phyloP scores from a whole-genome alignment of 2,113 vertebrate genomes.

The Onychorhynchus coronatus region DNA sequence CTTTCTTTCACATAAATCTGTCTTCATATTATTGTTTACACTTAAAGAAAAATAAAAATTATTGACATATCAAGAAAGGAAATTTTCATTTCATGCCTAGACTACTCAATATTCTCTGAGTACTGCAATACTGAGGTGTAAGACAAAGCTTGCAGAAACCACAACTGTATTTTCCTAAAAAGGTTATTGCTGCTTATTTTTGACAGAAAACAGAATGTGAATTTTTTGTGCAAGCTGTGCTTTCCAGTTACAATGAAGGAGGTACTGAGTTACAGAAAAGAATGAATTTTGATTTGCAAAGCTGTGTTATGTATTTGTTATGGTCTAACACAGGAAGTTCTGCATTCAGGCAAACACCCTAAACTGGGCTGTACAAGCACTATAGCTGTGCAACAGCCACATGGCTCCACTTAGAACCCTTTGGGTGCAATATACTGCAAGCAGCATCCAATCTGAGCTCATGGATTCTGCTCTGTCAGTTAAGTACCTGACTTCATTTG shows the following conservation, averaged over 20 bases:
- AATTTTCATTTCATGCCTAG: neutral
- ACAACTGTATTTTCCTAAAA: neutral
- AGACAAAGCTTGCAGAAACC: neutral
- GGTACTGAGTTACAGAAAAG: neutral
- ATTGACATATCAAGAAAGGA: neutral
- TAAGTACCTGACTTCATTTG: neutral
- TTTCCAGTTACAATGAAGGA: neutral
- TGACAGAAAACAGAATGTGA: neutral
- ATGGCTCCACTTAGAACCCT: neutral
- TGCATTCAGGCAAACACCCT: neutral
- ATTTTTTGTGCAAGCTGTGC: neutral
- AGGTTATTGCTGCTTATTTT: neutral
- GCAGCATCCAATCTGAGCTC: neutral
- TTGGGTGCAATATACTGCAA: neutral
- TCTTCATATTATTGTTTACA: neutral
- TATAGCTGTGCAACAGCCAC: accelerated
- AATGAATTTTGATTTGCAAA: neutral
- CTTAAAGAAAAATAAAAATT: neutral
- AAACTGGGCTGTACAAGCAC: neutral
- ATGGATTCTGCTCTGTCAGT: neutral
- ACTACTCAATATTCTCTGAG: accelerated
- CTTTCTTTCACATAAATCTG: neutral
- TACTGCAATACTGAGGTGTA: neutral
- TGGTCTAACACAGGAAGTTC: neutral
- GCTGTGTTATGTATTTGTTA: neutral